These are phyloP conservation scores for Cinara cedri DNA, from an alignment of 2,888 invertebrate genomes.

Conservation along the genomic window DNA sequence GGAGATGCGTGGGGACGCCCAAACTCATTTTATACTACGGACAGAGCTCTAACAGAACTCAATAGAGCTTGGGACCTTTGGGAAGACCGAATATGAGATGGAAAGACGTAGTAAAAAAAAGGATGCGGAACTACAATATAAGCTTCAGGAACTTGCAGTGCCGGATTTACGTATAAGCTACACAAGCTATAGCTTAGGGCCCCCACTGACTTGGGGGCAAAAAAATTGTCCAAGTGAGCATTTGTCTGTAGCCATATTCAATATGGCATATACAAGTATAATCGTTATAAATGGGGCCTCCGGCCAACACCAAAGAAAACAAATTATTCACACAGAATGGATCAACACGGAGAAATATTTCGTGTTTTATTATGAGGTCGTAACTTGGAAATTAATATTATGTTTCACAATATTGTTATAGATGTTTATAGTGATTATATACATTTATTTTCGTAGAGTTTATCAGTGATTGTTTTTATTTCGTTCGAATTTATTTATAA, in stretches of 20 bases:
- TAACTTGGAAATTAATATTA: not conserved
- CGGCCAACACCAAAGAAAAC: not conserved
- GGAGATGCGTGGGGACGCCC: too few relatives aligned
- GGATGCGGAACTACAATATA: too few relatives aligned
- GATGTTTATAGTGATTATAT: not conserved
- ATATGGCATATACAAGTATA: not conserved
- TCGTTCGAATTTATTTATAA: slow-evolving; percentile 6
- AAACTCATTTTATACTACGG: too few relatives aligned
- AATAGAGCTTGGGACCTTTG: too few relatives aligned
- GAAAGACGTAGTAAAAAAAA: too few relatives aligned
- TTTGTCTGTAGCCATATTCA: too few relatives aligned
- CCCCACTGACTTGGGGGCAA: too few relatives aligned
- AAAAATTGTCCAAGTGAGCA: slow-evolving; percentile 10
- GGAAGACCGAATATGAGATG: too few relatives aligned
- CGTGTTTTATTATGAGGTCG: not conserved
- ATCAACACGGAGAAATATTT: too few relatives aligned
- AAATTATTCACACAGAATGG: not conserved
- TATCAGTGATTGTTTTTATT: not conserved
- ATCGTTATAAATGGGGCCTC: not conserved
- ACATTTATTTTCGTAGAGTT: slow-evolving; percentile 7
- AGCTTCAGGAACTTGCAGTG: too few relatives aligned
- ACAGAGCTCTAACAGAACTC: too few relatives aligned
- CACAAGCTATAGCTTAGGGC: slow-evolving; percentile 3
- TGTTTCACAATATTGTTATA: not conserved
- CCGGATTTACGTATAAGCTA: not conserved